Conservation (phyloP, 2,888 invertebrate species). For the Amphiduros pacificus region DNA sequence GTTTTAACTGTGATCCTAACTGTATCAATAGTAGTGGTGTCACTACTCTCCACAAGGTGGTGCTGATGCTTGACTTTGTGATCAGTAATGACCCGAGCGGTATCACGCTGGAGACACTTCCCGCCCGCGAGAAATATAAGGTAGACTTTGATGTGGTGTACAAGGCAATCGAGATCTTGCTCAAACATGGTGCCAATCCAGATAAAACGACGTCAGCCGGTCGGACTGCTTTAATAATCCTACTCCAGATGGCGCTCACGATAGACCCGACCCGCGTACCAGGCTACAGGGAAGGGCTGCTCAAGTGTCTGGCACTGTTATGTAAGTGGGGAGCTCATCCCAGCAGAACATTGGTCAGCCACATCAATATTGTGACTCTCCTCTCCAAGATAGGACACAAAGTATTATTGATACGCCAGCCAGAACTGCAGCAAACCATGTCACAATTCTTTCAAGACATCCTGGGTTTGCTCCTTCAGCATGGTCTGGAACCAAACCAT, state of each 20-base stretch:
- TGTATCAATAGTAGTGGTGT: slow-evolving; percentile 65
- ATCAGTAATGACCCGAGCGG: slow-evolving; percentile 27
- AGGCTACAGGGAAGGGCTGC: slow-evolving; percentile 59
- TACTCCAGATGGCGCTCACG: slow-evolving; percentile 74
- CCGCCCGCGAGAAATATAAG: slow-evolving; percentile 36
- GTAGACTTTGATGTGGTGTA: slow-evolving; percentile 41
- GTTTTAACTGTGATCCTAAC: slow-evolving; percentile 51
- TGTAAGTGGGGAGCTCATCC: slow-evolving; percentile 74
- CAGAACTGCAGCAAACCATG: slow-evolving; percentile 64
- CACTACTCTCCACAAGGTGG: slow-evolving; percentile 73
- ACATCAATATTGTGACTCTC: slow-evolving; percentile 21
- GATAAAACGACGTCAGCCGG: slow-evolving; percentile 43
- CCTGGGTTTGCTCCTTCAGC: slow-evolving; percentile 68
- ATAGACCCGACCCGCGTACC: slow-evolving; percentile 75
- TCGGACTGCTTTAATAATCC: slow-evolving; percentile 70
- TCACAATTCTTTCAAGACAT: slow-evolving; percentile 71
- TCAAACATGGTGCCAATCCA: slow-evolving; percentile 43
- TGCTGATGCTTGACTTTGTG: slow-evolving; percentile 38
- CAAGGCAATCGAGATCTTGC: slow-evolving; percentile 40
- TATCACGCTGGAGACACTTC: slow-evolving; percentile 29
- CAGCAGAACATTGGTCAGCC: slow-evolving; percentile 44
- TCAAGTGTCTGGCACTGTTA: slow-evolving; percentile 72
- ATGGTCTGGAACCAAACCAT: slow-evolving; percentile 69
- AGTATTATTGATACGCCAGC: slow-evolving; percentile 64
- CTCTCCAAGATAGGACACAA: slow-evolving; percentile 26